Evolutionary conservation across 2,113 vertebrate species (phyloP), one percentile per base, ranked within the genome.

Genomic region (Ceyx melanurus): DNA sequence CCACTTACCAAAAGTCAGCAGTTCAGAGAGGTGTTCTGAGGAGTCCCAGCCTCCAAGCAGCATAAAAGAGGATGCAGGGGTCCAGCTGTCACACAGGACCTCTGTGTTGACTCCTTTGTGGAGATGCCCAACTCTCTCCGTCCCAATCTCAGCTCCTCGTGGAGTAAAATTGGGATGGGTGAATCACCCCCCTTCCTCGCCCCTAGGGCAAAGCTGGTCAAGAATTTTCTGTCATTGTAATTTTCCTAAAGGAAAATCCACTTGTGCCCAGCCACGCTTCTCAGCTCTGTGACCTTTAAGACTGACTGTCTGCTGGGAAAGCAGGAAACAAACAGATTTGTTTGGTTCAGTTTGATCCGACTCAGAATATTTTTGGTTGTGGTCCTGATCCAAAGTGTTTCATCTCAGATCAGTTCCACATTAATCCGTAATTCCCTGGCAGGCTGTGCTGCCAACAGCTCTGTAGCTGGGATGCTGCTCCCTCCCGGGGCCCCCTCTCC

Each of bases 311-410:
- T 96, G 93, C 80, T 93, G 90, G 83, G 84, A 96, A 96, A 92
- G 83, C 92, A 96, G 95, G 90, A 94, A 96, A 96, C 77, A 96
- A 92, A 95, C 81, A 93, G 62, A 92, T 94, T 91, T 92, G 70
- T 94, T 94, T 95, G 86, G 70, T 94, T 96, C 92, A 82, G 81
- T 92, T 94, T 89, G 77, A 93, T 89, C 89, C 4, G n/a, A 86
- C 92, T 79, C 0, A 0, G 79, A 96, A 95, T 92, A 92, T 90
- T 96, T 96, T 90, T 93, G 83, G 74, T 92, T 54, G 83, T 90
- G 71, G 74, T 94, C 62, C 22, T 54, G 84, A 89, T 94, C 81
- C 95, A 84, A 89, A 93, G 62, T 51, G 92, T 94, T 96, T 94
- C 92, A 92, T 96, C 92, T 93, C 89, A 94, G 89, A 90, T 85